Evolutionary conservation across 2,797 vertebrate species (phyloP), one percentile per base, ranked within the genome.

Genomic region (Linurgus olivaceus): DNA sequence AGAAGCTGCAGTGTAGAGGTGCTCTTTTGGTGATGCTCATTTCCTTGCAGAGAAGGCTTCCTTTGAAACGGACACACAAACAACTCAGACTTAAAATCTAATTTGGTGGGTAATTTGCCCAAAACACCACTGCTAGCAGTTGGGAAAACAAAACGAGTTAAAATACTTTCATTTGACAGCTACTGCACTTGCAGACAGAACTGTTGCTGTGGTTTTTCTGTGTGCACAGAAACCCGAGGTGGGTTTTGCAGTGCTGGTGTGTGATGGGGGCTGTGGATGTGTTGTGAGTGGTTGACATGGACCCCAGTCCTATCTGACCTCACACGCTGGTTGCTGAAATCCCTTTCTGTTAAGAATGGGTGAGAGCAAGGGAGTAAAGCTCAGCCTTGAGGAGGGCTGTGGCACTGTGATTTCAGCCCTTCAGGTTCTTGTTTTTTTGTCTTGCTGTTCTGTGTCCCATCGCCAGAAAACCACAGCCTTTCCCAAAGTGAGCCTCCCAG

Each of bases 81-180:
- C 67, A 87, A 44, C 38, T 68, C 58, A 57, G 90, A 85, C 48
- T 70, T 89, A 33, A 81, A 79, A 84, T 88, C 90, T 89, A 91
- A 79, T 94, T 91, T 96, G 85, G 68, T 3, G 17, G 59, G 20
- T 93, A 84, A 77, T 94, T 94, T 86, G 44, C 51, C 62, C 58
- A 26, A 71, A 95, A 93, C 50, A 23, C 48, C 83, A 35, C 51
- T 84, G 77, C 77, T 88, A 86, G 54, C 72, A 72, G 35, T 57
- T 96, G 71, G 54, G 51, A 81, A 90, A 93, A 78, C 82, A 94
- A 77, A 92, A 90, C 11, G 13, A 75, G 17, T 87, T 92, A 50
- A 74, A 84, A 65, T 78, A 70, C 59, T 88, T 96, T 40, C 78
- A 62, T 88, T 93, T 94, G 85, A 92, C 71, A 77, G 79, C 54